Percentiles rank a stretch among this genome's conserved stretches.
Evolutionary conservation across 2,888 invertebrate species (phyloP).

Genomic region (Nemotelus pantherinus): DNA sequence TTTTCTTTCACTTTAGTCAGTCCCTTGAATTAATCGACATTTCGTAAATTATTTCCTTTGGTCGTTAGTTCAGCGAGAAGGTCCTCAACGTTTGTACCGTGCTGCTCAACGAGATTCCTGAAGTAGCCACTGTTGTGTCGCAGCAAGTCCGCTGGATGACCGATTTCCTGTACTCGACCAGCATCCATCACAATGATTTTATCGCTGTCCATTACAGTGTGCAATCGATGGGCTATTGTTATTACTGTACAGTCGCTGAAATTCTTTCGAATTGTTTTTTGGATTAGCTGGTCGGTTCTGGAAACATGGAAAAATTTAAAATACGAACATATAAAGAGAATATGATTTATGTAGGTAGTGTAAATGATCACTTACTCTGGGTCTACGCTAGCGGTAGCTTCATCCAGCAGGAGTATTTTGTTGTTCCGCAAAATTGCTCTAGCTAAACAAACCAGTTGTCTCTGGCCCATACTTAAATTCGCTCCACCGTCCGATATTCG

Average conservation of each 20-base stretch:
- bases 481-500: slow-evolving; percentile 79
- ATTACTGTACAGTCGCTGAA: slow-evolving; percentile 86
- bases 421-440: slow-evolving; percentile 82
- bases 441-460: slow-evolving; percentile 88
- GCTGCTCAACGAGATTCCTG: slow-evolving; percentile 75
- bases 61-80: slow-evolving; percentile 15
- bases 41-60: slow-evolving; percentile 23
- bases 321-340: neutral
- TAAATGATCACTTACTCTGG: slow-evolving; percentile 70
- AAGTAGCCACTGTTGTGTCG: slow-evolving; percentile 70
- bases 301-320: slow-evolving; percentile 48
- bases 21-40: neutral
- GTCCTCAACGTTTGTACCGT: slow-evolving; percentile 64
- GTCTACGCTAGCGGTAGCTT: slow-evolving; percentile 93
- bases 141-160: slow-evolving; percentile 76
- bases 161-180: slow-evolving; percentile 77
- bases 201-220: slow-evolving; percentile 92
- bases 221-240: slow-evolving; percentile 89
- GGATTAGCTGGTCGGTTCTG: slow-evolving; percentile 86
- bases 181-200: slow-evolving; percentile 84
- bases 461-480: slow-evolving; percentile 88
- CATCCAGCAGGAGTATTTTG: slow-evolving; percentile 85
- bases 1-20: too few relatives aligned
- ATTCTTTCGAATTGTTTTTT: slow-evolving; percentile 81
- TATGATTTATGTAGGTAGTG: neutral